These are phyloP conservation scores for Lasiurus borealis DNA, from an alignment of 2,113 vertebrate species.

Conservation along the genomic window DNA sequence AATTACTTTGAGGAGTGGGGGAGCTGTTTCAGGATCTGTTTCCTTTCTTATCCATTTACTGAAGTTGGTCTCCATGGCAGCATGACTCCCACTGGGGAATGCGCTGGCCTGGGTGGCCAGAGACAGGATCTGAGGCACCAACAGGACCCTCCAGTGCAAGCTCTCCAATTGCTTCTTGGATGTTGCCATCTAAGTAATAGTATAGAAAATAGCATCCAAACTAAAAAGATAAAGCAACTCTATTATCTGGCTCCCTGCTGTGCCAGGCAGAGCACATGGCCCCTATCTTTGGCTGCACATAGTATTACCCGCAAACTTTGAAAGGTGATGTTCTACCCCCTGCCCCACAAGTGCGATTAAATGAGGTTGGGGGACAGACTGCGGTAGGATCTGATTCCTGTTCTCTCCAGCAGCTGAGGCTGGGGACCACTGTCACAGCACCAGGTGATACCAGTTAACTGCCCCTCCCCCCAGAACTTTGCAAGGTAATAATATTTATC, in stretches of 20 bases:
- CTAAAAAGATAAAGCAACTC: neutral
- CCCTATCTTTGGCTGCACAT: neutral
- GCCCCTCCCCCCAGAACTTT: neutral
- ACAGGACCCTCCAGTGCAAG: neutral
- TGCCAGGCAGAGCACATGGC: neutral
- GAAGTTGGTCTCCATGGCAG: neutral
- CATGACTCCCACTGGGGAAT: neutral
- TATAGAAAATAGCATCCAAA: neutral
- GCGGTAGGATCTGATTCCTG: neutral
- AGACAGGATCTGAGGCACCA: neutral
- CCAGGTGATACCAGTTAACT: neutral
- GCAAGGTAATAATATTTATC: neutral
- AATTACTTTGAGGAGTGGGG: neutral
- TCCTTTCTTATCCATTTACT: neutral
- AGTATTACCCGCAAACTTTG: neutral
- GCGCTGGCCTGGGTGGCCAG: neutral
- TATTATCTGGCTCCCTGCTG: neutral
- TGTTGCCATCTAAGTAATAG: neutral
- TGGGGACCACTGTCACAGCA: neutral
- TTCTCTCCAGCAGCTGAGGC: neutral
- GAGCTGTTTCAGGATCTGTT: neutral
- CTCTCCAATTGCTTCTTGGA: neutral
- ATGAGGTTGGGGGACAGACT: no score
- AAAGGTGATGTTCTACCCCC: neutral
- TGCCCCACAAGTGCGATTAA: neutral